Percentiles rank a stretch among this genome's conserved stretches.
These are phyloP conservation scores for Dicranocentrus wangi DNA, from an alignment of 2,888 invertebrate species.

Conservation along the genomic window DNA sequence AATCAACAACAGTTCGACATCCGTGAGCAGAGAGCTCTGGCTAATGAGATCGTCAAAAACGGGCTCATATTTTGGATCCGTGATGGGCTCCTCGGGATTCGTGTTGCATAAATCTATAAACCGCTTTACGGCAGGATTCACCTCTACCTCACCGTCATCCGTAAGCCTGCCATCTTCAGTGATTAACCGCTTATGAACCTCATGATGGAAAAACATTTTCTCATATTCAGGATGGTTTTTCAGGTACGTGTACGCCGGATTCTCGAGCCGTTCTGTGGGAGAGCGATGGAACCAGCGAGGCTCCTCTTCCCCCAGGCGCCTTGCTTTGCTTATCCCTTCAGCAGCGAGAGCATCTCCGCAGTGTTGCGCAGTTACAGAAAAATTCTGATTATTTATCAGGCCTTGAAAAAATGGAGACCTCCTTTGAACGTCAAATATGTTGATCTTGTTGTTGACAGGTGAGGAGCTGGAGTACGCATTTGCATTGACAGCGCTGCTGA, in stretches of 20 bases:
- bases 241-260: constrained; percentile 61
- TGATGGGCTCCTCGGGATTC: constrained; percentile 42
- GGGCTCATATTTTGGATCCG: constrained; percentile 45
- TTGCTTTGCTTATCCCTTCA: constrained; percentile 4
- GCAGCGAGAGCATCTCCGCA: background rate
- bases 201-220: constrained; percentile 55
- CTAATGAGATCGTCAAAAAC: constrained; percentile 40
- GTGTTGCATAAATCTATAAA: constrained; percentile 54
- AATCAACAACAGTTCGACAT: constrained; percentile 46
- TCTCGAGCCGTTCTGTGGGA: constrained; percentile 45
- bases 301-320: constrained; percentile 27
- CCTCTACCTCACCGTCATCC: constrained; percentile 36
- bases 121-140: constrained; percentile 46
- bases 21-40: constrained; percentile 45
- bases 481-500: background rate
- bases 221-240: constrained; percentile 59
- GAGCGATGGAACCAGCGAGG: constrained; percentile 53
- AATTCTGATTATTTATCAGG: background rate
- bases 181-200: constrained; percentile 42
- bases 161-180: constrained; percentile 57
- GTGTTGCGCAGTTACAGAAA: background rate
- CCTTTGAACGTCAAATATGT: background rate
- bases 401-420: background rate
- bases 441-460: background rate
- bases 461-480: background rate